Conservation (phyloP, 2,113 vertebrate species). For the Circaetus gallicus region DNA sequence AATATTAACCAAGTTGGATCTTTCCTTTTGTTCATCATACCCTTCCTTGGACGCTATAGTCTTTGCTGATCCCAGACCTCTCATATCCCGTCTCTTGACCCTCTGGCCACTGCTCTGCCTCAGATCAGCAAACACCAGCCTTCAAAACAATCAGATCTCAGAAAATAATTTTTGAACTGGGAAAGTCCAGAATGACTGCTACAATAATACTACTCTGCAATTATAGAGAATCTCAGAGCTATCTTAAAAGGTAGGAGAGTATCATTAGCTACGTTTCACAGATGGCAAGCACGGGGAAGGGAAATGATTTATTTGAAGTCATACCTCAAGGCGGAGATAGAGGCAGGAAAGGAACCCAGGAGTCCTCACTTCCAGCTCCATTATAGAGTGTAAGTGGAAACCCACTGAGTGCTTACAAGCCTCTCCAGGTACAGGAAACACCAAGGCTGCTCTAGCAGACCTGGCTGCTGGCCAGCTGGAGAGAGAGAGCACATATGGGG, state of each 20-base stretch:
- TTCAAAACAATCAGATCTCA: neutral
- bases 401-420: neutral
- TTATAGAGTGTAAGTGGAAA: neutral
- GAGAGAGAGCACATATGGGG: neutral
- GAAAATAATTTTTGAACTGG: neutral
- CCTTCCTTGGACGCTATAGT: neutral
- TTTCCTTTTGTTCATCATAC: neutral
- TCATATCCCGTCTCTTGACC: neutral
- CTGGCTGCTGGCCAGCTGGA: constrained; percentile 12
- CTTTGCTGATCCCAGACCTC: neutral
- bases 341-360: neutral
- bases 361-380: neutral
- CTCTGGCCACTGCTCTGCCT: neutral
- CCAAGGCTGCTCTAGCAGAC: neutral
- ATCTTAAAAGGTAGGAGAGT: neutral
- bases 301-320: neutral
- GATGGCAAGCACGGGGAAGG: neutral
- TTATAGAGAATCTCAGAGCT: neutral
- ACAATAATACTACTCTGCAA: neutral
- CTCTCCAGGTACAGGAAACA: neutral
- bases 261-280: neutral
- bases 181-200: neutral
- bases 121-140: neutral
- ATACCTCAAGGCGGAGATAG: neutral
- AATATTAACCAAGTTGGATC: neutral